Evolutionary conservation across 2,113 vertebrate genomes (phyloP).

Genomic region (Calonectris borealis): DNA sequence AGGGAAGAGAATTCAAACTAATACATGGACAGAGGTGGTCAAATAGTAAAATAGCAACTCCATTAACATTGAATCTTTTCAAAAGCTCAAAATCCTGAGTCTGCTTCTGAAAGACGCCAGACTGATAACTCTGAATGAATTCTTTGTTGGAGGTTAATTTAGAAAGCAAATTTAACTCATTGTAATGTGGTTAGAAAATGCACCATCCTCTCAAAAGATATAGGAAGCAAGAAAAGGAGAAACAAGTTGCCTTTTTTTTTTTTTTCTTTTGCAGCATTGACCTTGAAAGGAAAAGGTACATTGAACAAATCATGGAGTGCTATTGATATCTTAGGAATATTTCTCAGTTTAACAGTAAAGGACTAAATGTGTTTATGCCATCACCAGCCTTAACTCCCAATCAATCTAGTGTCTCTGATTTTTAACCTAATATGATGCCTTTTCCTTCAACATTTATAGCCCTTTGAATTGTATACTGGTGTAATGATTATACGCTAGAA

Average conservation of each 20-base stretch:
- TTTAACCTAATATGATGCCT: neutral
- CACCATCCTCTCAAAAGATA: neutral
- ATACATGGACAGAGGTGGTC: neutral
- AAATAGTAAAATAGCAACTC: neutral
- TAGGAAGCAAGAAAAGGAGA: neutral
- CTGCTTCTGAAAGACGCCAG: neutral
- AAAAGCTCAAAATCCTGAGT: neutral
- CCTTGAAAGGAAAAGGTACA: neutral
- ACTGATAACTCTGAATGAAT: neutral
- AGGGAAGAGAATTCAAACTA: neutral
- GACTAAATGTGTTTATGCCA: neutral
- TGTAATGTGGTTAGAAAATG: constrained; percentile 13
- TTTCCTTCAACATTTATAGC: neutral
- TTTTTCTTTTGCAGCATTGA: neutral
- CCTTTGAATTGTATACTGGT: neutral
- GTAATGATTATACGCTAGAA: neutral
- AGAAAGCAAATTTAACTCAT: neutral
- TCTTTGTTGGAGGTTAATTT: neutral
- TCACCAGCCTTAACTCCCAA: neutral
- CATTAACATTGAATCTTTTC: neutral
- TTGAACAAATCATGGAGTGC: neutral
- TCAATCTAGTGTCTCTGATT: neutral
- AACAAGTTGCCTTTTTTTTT: neutral
- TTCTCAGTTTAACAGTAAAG: neutral
- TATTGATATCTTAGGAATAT: neutral